phyloP scores from a whole-genome alignment of 2,888 invertebrate genomes.

The Epicampocera succincta region DNA sequence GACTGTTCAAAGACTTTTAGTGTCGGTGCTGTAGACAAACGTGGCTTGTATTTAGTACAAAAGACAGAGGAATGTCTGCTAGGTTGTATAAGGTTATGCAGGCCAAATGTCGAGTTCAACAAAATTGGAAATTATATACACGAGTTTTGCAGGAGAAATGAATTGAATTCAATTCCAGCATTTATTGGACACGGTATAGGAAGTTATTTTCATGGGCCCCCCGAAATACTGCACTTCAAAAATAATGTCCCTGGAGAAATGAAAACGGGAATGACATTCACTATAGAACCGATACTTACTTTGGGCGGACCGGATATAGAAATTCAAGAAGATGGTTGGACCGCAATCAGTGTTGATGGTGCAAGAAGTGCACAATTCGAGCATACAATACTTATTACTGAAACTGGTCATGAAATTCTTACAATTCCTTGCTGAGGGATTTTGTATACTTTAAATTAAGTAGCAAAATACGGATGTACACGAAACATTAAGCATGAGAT shows the following conservation, averaged over 20 bases:
- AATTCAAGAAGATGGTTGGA: constrained; percentile 95
- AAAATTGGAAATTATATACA: constrained; percentile 86
- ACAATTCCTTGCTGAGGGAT: constrained; percentile 81
- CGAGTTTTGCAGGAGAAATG: constrained; percentile 84
- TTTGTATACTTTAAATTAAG: no score
- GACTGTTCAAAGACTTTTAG: constrained; percentile 94
- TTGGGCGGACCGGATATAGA: constrained; percentile 87
- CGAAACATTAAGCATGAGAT: no score
- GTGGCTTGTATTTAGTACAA: constrained; percentile 86
- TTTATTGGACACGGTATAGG: constrained; percentile 97
- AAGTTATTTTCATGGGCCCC: constrained; percentile 94
- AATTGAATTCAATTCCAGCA: constrained; percentile 88
- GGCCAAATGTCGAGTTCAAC: constrained; percentile 84
- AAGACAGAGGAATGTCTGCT: constrained; percentile 88
- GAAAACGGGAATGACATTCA: constrained; percentile 96
- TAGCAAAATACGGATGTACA: no score
- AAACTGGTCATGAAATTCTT: constrained; percentile 89
- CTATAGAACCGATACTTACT: constrained; percentile 94
- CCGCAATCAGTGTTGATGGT: constrained; percentile 91
- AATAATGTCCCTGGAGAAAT: constrained; percentile 87
- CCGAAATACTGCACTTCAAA: constrained; percentile 91
- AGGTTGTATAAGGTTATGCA: constrained; percentile 85
- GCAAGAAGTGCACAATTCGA: constrained; percentile 94
- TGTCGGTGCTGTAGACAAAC: constrained; percentile 91
- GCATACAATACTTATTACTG: constrained; percentile 93